Base-by-base conservation (phyloP, 2,797 vertebrate species). In the Chaetodon trifasciatus region DNA sequence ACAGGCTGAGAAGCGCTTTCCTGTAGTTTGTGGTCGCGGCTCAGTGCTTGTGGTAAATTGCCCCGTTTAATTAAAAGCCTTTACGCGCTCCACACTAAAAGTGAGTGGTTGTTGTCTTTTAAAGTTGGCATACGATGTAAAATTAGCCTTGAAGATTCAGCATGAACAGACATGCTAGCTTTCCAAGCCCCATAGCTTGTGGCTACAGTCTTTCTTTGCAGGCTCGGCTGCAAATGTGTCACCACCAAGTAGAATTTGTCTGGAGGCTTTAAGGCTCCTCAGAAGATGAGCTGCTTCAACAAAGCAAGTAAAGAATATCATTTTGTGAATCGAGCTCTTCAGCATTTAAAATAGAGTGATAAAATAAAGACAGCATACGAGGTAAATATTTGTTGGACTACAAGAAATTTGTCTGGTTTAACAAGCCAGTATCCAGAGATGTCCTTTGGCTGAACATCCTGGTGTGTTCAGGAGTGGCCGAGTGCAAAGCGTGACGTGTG, bases 181-280 rank as follows among this genome's bases (percentile, higher is more conserved):
- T 58, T 87, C 60, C 32, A 75, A 75, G 47, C 42, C 57, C 53
- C 55, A 32, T 44, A 73, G 81, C 82, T 86, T 71, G 74, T 86
- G 83, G 89, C 79, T 39, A 58, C 17, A 75, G 7, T 81, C 58
- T 74, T 78, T 81, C 56, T 66, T 81, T 65, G 23, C 72, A 39
- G 60, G 32, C 63, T 28, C 24, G 47, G 28, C 28, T 76, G 60
- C 66, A 75, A 74, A 85, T 88, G 52, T 71, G 78, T 90, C 78
- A 50, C 62, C 65, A 69, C 62, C 21, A 11, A 83, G 55, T 77
- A 79, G 50, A 84, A 76, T 79, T 67, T 85, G 70, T 82, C 87
- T 83, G 53, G 12, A 53, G 78, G 78, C 73, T 74, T 32, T 65
- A 24, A 70, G 39, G 32, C 76, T 53, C 62, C 46, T 61, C 32